Base-by-base conservation (phyloP, 2,888 invertebrate species). In the Drosophila setosimentum region DNA sequence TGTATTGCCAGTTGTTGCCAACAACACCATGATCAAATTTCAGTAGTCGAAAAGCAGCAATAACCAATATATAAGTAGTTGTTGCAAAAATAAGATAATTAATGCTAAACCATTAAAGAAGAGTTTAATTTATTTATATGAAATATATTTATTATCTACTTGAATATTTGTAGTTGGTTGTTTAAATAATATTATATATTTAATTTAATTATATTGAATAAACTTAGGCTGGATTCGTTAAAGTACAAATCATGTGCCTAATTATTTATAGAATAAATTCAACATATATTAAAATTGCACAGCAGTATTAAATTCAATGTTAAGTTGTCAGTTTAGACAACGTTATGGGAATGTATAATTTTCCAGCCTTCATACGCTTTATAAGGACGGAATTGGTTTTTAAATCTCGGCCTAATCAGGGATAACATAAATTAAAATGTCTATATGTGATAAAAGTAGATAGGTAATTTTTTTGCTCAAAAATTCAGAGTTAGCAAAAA, bases 1-100 rank as follows among this genome's bases (percentile, higher is more conserved):
- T 58, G 62, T 40, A 61, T 49, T 68, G 65, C 54, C 65, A 73
- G 51, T 68, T 73, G 65, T 49, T 57, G 67, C 40, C 42, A 60
- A 65, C 49, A 50, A 73, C 73, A 69, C 48, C 35, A 35, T 21
- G 50, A 24, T 6, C 68, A 24, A 24, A 7, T 45, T 45, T 8
- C 21, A 45, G 45, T 45, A 1, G 40, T 40, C n/a, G n/a, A n/a
- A n/a, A n/a, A 37, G 45, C 42, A 21, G 21, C 45, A 24, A 2
- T 24, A 24, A 45, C 2, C 45, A 45, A 27, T 16, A 16, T 24
- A 45, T 8, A 45, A 45, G 16, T 16, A 45, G 24, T 16, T 16
- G 16, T 24, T 24, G 16, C 16, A 4, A 2, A 24, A 16, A 24
- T 24, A 1, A 24, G 8, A 24, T 24, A 4, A n/a, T n/a, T n/a